These are phyloP conservation scores for Thaleichthys pacificus DNA, from an alignment of 2,797 vertebrate genomes.

Conservation along the genomic window DNA sequence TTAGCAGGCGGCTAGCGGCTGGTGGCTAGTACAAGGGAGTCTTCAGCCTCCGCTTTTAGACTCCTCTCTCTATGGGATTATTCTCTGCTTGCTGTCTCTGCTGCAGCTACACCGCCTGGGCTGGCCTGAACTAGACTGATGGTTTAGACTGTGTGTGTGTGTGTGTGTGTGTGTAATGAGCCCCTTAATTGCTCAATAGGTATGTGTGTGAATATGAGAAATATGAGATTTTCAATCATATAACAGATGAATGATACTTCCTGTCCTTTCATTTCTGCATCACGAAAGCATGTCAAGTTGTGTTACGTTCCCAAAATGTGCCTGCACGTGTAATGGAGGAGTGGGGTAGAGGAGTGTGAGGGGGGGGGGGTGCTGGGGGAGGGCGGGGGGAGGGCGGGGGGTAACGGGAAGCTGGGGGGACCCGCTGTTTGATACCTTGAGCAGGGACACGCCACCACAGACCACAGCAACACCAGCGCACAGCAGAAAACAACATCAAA, in stretches of 20 bases:
- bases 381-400: conserved; percentile 54
- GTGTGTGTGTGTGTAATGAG: not conserved
- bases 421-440: conserved; percentile 78
- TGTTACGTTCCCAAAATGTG: not conserved
- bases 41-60: conserved; percentile 81
- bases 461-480: conserved; percentile 46
- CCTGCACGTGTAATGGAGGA: conserved; percentile 23
- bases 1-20: conserved; percentile 75
- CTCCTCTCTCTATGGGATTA: conserved; percentile 68
- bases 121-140: too few species aligned
- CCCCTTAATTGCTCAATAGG: not conserved
- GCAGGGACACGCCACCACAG: conserved; percentile 20
- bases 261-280: too few species aligned
- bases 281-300: not conserved
- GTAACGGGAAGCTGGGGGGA: conserved; percentile 71
- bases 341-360: conserved; percentile 35
- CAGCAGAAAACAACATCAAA: conserved; percentile 72
- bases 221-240: too few species aligned
- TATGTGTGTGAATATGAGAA: not conserved
- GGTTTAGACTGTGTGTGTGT: not conserved
- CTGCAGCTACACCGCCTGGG: conserved; percentile 31
- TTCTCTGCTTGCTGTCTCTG: conserved; percentile 67
- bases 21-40: conserved; percentile 71
- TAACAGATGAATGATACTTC: too few species aligned
- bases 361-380: conserved; percentile 56